These are phyloP conservation scores for Hiodon alosoides DNA, from an alignment of 2,113 vertebrate genomes.

Conservation along the genomic window DNA sequence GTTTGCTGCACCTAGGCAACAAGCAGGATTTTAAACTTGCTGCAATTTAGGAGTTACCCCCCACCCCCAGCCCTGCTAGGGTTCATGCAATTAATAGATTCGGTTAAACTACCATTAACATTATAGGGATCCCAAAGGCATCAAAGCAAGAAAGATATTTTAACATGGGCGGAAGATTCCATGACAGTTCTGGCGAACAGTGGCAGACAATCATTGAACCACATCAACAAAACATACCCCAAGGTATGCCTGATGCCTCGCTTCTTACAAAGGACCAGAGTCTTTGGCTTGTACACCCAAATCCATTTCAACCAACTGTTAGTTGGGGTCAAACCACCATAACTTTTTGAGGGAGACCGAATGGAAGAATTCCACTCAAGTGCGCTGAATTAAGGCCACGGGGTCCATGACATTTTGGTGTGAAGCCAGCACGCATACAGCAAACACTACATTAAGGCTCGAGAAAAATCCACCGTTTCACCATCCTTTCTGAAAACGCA, in stretches of 20 bases:
- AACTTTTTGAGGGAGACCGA: not conserved
- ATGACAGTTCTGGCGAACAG: too few species aligned
- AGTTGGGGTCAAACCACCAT: not conserved
- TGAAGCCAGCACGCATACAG: constrained; percentile 19
- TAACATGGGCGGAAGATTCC: too few species aligned
- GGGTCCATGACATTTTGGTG: constrained; percentile 38
- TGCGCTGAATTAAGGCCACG: constrained; percentile 8
- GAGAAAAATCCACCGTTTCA: not conserved
- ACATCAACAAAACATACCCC: too few species aligned
- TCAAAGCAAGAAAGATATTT: too few species aligned
- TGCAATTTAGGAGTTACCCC: not conserved
- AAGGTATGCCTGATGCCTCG: too few species aligned
- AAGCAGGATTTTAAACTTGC: not conserved
- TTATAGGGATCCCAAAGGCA: not conserved
- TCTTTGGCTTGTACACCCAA: constrained; percentile 11
- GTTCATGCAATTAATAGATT: not conserved
- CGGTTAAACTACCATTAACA: not conserved
- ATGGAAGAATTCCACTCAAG: constrained; percentile 22
- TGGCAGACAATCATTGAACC: too few species aligned
- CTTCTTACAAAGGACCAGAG: not conserved
- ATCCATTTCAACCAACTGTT: not conserved
- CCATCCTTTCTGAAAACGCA: not conserved
- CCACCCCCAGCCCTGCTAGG: not conserved
- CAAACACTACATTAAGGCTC: constrained; percentile 39
- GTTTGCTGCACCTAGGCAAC: too few species aligned